Percentiles rank a stretch among this genome's conserved stretches.
These are phyloP conservation scores for Sebastes itinus DNA, from an alignment of 2,797 vertebrate species.

Conservation along the genomic window DNA sequence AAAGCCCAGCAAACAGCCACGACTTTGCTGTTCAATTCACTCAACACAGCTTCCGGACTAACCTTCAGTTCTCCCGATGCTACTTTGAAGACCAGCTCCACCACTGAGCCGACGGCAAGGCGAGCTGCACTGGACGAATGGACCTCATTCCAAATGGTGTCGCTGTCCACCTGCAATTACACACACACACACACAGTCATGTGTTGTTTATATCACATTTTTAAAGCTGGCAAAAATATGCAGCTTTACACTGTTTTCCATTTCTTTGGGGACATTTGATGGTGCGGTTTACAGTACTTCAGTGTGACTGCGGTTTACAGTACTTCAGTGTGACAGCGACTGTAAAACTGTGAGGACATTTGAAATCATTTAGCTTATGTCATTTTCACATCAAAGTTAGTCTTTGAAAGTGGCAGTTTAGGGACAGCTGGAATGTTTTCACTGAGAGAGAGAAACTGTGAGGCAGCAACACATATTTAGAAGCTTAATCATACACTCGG, in stretches of 20 bases:
- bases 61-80: constrained; percentile 96
- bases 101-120: constrained; percentile 94
- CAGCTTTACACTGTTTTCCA: constrained; percentile 12
- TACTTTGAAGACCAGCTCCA: constrained; percentile 97
- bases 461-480: constrained; percentile 21
- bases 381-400: constrained; percentile 40
- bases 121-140: constrained; percentile 95
- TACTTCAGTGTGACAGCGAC: background rate
- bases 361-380: constrained; percentile 37
- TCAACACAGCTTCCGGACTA: constrained; percentile 4
- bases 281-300: background rate
- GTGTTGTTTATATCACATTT: background rate
- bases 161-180: constrained; percentile 92
- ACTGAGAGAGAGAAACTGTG: constrained; percentile 16
- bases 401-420: constrained; percentile 23
- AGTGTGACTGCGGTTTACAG: constrained; percentile 13
- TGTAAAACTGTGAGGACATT: constrained; percentile 33
- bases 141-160: constrained; percentile 98
- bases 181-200: background rate
- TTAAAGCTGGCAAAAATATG: background rate
- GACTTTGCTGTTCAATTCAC: background rate
- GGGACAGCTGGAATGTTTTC: constrained; percentile 24
- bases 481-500: constrained; percentile 18
- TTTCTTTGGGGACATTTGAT: constrained; percentile 11
- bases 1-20: background rate